Base-by-base conservation (phyloP, 2,113 vertebrate species). In the Panthera tigris region DNA sequence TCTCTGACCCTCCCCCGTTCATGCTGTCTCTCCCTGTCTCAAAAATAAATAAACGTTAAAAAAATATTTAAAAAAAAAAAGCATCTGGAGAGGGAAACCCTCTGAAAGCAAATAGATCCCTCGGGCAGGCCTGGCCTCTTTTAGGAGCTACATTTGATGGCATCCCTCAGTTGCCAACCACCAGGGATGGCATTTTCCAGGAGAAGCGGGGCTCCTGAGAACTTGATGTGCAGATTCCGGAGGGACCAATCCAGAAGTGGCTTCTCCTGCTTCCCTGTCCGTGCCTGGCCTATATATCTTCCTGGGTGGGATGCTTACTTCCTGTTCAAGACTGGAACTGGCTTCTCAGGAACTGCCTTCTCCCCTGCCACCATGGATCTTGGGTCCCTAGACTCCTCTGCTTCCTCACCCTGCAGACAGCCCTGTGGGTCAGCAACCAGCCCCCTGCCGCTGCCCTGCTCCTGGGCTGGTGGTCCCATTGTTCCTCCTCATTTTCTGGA, bases 291-390 rank as follows among this genome's bases (percentile, higher is more conserved):
- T 16, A 16, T 8, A 36, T 8, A 7, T 16, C 39, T 89, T 65
- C 83, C 1, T 4, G 36, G n/a, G 33, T 2, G 41, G n/a, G 71
- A 9, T 1, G 52, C 23, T 31, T 55, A 23, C 50, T 80, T 90
- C 41, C 78, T 36, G 57, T 4, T 33, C 27, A 16, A 39, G 74
- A 73, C 48, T 45, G 10, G 27, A 74, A 13, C 25, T 19, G 27
- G 45, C 45, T 74, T 50, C 31, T 65, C 31, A 1, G 14, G 12
- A 1, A 16, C 1, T 7, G 3, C 41, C 10, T 36, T 4, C 3
- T 6, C 45, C 7, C n/a, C 16, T n/a, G 57, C 4, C 0, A 0
- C 48, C 57, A 4, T 1, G 18, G 39, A 31, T 14, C 11, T 11
- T 1, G 18, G 39, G 36, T 14, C 11, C 14, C 29, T n/a, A 27